Evolutionary conservation across 2,888 invertebrate genomes (phyloP).

Genomic region (Bibio marci): DNA sequence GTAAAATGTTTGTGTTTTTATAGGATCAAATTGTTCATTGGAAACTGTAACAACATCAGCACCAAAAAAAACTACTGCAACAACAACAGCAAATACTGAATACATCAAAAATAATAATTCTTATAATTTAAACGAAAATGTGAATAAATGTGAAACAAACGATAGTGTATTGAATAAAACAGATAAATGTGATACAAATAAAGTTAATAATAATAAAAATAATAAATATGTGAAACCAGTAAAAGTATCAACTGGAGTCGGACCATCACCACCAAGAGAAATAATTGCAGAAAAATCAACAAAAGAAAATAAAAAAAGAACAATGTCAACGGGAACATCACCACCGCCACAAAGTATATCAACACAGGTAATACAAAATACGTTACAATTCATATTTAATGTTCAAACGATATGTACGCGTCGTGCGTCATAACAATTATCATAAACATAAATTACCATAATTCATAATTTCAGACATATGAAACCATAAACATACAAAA

Average conservation of each 20-base stretch:
- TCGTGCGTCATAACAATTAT: no score
- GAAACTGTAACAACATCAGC: no score
- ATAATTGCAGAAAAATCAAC: constrained; percentile 13
- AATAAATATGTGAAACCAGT: neutral
- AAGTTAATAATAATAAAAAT: neutral
- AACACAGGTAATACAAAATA: constrained; percentile 66
- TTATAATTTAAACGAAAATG: no score
- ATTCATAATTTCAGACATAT: constrained; percentile 32
- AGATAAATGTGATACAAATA: neutral
- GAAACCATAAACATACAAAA: constrained; percentile 23
- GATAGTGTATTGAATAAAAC: no score
- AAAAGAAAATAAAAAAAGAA: neutral
- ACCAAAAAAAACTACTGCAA: no score
- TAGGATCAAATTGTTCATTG: neutral
- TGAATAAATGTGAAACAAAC: constrained; percentile 1
- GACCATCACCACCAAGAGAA: constrained; percentile 42
- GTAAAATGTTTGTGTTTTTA: neutral
- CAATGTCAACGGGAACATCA: constrained; percentile 57
- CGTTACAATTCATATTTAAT: constrained; percentile 5
- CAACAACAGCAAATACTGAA: no score
- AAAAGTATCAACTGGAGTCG: constrained; percentile 41
- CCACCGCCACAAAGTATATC: constrained; percentile 77
- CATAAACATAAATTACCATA: neutral
- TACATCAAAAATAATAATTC: no score
- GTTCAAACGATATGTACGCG: no score